Conservation (phyloP, 2,888 invertebrate species). For the Clitarchus hookeri region DNA sequence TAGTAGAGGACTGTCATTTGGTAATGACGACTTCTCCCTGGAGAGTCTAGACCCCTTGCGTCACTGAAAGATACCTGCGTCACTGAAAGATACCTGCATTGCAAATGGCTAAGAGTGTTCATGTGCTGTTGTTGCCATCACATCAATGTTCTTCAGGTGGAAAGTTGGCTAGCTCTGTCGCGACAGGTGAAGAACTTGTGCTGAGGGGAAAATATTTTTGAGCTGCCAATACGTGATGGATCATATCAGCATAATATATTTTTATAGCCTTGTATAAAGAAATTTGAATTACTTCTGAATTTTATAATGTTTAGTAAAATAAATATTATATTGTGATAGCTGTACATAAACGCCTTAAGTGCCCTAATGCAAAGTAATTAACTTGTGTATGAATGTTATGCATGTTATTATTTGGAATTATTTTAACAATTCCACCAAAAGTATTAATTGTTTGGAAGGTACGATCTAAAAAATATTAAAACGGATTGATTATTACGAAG, state of each 20-base stretch:
- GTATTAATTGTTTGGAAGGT: background rate
- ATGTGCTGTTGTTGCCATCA: background rate
- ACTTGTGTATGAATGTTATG: background rate
- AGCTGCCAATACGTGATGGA: background rate
- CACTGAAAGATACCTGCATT: background rate
- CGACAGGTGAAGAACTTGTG: background rate
- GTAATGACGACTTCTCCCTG: constrained; percentile 91
- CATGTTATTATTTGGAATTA: background rate
- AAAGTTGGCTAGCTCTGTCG: background rate
- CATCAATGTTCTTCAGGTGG: background rate
- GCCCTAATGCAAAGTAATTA: background rate
- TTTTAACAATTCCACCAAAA: background rate
- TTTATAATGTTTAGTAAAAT: background rate
- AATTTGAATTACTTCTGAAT: background rate
- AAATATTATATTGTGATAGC: constrained; percentile 2
- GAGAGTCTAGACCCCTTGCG: constrained; percentile 92
- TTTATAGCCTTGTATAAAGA: background rate
- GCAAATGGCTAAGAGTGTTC: background rate
- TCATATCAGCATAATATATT: constrained; percentile 3
- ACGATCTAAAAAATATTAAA: background rate
- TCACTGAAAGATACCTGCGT: too few relatives aligned
- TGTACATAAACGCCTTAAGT: background rate
- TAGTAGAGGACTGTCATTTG: constrained; percentile 83
- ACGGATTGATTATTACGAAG: background rate
- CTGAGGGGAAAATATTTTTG: background rate